A percentile compares a stretch with the other conserved stretches of the same genome.
Conservation (phyloP, 2,888 invertebrate species). For the Drosophila multiciliata region DNA sequence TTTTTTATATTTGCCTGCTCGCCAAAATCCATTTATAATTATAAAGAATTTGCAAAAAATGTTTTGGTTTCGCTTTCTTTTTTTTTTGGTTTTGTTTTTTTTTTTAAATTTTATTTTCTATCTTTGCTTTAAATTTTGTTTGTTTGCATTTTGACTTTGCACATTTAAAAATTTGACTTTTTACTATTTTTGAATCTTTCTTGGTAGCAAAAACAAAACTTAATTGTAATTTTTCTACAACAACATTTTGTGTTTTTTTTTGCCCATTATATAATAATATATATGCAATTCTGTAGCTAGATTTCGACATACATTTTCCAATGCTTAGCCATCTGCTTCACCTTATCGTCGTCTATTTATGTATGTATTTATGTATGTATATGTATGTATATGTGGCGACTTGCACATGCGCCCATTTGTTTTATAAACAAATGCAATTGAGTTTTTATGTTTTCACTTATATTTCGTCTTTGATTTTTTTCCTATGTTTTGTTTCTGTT, state of each 20-base stretch:
- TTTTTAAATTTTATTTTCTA: not conserved
- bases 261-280: constrained; percentile 77
- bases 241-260: constrained; percentile 72
- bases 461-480: constrained; percentile 6
- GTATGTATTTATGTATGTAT: constrained; percentile 44
- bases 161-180: constrained; percentile 71
- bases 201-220: constrained; percentile 78
- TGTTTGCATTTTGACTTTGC: constrained; percentile 49
- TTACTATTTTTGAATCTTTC: constrained; percentile 29
- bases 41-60: constrained; percentile 75
- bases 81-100: constrained; percentile 15
- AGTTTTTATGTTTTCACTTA: constrained; percentile 13
- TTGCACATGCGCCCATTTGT: constrained; percentile 60
- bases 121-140: constrained; percentile 16
- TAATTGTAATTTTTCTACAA: constrained; percentile 81
- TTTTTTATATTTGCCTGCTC: constrained; percentile 53
- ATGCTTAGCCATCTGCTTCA: not conserved
- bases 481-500: constrained; percentile 21
- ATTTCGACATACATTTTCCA: constrained; percentile 66
- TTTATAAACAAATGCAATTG: constrained; percentile 73
- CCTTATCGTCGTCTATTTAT: constrained; percentile 33
- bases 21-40: constrained; percentile 67
- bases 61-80: constrained; percentile 32
- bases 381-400: constrained; percentile 40
- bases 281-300: constrained; percentile 80